Base-by-base conservation (phyloP, 2,113 vertebrate species). In the Nerophis lumbriciformis region DNA sequence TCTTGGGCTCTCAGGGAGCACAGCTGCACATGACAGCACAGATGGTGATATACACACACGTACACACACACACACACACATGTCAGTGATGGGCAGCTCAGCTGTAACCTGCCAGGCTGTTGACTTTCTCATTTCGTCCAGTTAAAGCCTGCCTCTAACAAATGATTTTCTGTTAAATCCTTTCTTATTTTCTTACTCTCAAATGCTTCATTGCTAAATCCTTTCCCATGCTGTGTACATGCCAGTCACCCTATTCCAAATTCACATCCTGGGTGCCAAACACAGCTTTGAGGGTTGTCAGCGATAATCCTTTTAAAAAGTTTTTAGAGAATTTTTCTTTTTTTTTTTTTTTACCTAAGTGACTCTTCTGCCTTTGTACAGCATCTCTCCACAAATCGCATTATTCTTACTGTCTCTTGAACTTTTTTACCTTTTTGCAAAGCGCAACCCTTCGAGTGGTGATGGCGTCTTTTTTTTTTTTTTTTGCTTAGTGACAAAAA, bases 41-140 rank as follows among this genome's bases (percentile, higher is more conserved):
- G 84, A 85, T 85, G 84, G 84, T 73, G 60, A 75, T 48, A 66
- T 35, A 37, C 66, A 59, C 62, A 61, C 59, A 68, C 55, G 49
- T 56, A 65, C 61, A 66, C 56, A 66, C 38, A 37, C 66, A 59
- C 62, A 59, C 55, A 65, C 55, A 69, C 54, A 55, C 48, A 55
- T 68, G 71, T 73, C 47, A 72, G 51, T 71, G 55, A 77, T 63
- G 74, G 72, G 70, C 76, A 72, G 78, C 78, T 79, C 76, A 85
- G 81, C 81, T 85, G 78, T 78, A 83, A 85, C 76, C 80, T 81
- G 78, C 76, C 59, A 76, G 80, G 78, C 70, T 78, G 68, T 77
- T 80, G 69, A 56, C 38, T 14, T 61, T 47, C 68, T 71, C 54
- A 85, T 72, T 74, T 65, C 5, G 49, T 76, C 70, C 72, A 63